Evolutionary conservation across 2,113 vertebrate species (phyloP).

Genomic region (Callaeas wilsoni): DNA sequence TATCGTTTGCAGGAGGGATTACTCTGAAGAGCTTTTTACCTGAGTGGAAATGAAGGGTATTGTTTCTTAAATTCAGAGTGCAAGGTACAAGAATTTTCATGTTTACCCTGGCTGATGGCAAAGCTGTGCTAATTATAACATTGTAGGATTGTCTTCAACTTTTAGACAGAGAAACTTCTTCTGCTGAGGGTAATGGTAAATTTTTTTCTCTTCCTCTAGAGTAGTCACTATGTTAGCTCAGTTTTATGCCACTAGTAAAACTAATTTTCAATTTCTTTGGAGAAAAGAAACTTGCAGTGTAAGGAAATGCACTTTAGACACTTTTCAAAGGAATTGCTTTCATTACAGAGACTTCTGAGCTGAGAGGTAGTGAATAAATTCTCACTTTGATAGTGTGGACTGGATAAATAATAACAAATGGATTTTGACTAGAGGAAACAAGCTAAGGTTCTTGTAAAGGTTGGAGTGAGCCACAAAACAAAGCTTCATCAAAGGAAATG

Average conservation of each 20-base stretch:
- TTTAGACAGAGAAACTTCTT: not conserved
- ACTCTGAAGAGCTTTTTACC: not conserved
- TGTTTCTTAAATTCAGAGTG: not conserved
- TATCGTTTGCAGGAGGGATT: not conserved
- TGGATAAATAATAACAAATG: not conserved
- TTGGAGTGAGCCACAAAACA: not conserved
- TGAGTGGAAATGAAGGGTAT: not conserved
- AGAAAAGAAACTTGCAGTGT: not conserved
- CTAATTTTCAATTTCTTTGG: not conserved
- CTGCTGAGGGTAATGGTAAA: not conserved
- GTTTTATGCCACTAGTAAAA: not conserved
- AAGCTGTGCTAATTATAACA: not conserved
- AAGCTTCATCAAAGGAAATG: not conserved
- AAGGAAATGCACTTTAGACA: not conserved
- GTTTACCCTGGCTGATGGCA: not conserved
- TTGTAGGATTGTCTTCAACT: not conserved
- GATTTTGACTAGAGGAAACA: not conserved
- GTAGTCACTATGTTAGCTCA: not conserved
- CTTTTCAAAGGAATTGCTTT: not conserved
- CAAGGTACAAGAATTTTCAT: not conserved
- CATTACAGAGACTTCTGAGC: not conserved
- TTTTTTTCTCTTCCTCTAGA: not conserved
- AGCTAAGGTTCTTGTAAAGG: not conserved
- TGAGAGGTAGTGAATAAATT: not conserved
- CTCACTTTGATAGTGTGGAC: not conserved